Conservation (phyloP, 2,888 invertebrate species). For the Temnothorax ravouxi region DNA sequence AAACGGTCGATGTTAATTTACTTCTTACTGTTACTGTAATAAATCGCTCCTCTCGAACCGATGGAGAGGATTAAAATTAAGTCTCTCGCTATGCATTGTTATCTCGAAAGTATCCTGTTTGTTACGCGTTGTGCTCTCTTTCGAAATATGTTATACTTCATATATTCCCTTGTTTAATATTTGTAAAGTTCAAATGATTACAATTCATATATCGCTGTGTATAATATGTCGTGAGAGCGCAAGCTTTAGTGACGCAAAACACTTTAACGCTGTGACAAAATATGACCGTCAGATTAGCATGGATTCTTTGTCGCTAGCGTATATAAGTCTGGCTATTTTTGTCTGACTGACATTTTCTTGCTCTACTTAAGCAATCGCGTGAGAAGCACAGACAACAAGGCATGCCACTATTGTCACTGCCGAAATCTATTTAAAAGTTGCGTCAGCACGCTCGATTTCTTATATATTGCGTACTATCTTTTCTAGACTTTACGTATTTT, state of each 20-base stretch:
- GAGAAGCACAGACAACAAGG: slow-evolving; percentile 20
- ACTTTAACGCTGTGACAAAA: not conserved
- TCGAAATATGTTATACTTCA: not conserved
- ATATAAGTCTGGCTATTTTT: slow-evolving; percentile 21
- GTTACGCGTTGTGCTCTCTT: not conserved
- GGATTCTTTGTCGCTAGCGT: not conserved
- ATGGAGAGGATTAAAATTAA: slow-evolving; percentile 75
- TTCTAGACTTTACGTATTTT: not conserved
- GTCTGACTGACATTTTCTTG: slow-evolving; percentile 43
- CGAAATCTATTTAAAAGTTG: slow-evolving; percentile 35
- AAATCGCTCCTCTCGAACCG: slow-evolving; percentile 77
- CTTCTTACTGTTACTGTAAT: slow-evolving; percentile 82
- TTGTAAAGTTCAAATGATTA: not conserved
- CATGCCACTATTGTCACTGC: slow-evolving; percentile 16
- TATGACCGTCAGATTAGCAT: not conserved
- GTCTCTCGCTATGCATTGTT: slow-evolving; percentile 13
- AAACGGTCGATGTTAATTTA: slow-evolving; percentile 79
- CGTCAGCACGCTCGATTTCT: not conserved
- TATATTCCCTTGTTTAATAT: not conserved
- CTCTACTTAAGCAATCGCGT: slow-evolving; percentile 42
- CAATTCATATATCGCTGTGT: not conserved
- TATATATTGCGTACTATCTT: not conserved
- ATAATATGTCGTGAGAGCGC: not conserved
- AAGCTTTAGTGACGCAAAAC: not conserved
- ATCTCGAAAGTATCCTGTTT: slow-evolving; percentile 6